Evolutionary conservation across 2,797 vertebrate genomes (phyloP).

Genomic region (Lepus oiostolus): DNA sequence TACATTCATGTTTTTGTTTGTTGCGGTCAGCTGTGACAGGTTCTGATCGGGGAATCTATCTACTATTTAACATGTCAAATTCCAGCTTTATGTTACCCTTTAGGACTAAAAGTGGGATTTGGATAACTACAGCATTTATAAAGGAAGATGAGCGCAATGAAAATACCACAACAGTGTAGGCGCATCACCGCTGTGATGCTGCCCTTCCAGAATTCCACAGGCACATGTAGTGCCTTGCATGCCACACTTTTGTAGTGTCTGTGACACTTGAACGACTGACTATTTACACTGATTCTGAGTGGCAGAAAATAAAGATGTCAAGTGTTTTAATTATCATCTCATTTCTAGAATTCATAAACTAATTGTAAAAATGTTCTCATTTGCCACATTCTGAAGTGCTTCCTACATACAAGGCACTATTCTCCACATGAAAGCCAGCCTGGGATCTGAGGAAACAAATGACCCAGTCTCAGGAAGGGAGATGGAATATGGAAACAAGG

Average conservation of each 20-base stretch:
- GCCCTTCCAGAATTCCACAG: too few species aligned
- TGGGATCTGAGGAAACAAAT: too few species aligned
- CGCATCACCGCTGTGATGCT: not conserved
- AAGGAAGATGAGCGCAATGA: not conserved
- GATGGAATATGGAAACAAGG: not conserved
- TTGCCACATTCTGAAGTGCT: too few species aligned
- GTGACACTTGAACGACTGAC: too few species aligned
- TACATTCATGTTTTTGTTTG: not conserved
- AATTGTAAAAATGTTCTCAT: not conserved
- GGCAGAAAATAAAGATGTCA: not conserved
- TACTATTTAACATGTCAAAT: constrained; percentile 29
- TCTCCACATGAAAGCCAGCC: too few species aligned
- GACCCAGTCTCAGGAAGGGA: not conserved
- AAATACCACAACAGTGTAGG: not conserved
- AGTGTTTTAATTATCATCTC: constrained; percentile 52
- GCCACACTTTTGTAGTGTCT: too few species aligned
- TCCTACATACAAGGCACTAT: too few species aligned
- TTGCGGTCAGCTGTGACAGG: not conserved
- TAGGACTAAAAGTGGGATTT: not conserved
- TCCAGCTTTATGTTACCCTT: not conserved
- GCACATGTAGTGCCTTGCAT: too few species aligned
- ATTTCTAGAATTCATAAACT: constrained; percentile 64
- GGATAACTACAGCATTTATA: constrained; percentile 11
- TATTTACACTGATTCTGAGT: too few species aligned
- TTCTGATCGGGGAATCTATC: not conserved